Evolutionary conservation across 2,113 vertebrate species (phyloP), one percentile per base, ranked within the genome.

Genomic region (Sebastes fasciatus): DNA sequence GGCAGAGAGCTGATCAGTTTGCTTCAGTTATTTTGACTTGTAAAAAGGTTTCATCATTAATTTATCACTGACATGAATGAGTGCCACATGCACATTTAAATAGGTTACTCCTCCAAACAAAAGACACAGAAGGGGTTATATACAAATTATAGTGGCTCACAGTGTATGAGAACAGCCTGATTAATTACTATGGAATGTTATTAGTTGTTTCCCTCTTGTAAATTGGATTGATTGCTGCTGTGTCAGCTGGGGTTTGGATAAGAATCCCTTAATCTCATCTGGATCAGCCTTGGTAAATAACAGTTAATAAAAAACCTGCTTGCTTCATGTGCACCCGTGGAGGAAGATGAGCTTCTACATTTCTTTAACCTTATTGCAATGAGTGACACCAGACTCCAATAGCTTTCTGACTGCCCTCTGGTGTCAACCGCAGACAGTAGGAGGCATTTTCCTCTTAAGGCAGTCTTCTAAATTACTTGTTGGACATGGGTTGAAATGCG

Each of bases 211-310:
- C 72, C 16, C 6, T 34, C 8, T 61, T 2, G 46, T 40, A 55
- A 79, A 86, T 62, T 61, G 26, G 74, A 82, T 89, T 70, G 77
- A 8, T 74, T 66, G 51, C 52, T 69, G 61, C 76, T 74, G 65
- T 68, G 65, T 88, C 68, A 63, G 62, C 40, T 17, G 70, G 2
- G 65, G 34, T 46, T 26, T 17, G 42, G 48, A 7, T 52, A 57
- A 66, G 12, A 83, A 81, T 64, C 79, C 34, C 77, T 58, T 81
- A 63, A 79, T 79, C 60, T 73, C 73, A 60, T 60, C 40, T 77
- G 67, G 65, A 49, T 79, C 43, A 79, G 63, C 40, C 26, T 46
- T 62, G 19, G 77, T 70, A 78, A 79, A 81, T 81, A 82, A 72
- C 43, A 46, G 74, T 82, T 69, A 34, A 67, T 76, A 65, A 62